These are phyloP conservation scores for Chaitophorus viminalis DNA, from an alignment of 2,888 invertebrate genomes.

Conservation along the genomic window DNA sequence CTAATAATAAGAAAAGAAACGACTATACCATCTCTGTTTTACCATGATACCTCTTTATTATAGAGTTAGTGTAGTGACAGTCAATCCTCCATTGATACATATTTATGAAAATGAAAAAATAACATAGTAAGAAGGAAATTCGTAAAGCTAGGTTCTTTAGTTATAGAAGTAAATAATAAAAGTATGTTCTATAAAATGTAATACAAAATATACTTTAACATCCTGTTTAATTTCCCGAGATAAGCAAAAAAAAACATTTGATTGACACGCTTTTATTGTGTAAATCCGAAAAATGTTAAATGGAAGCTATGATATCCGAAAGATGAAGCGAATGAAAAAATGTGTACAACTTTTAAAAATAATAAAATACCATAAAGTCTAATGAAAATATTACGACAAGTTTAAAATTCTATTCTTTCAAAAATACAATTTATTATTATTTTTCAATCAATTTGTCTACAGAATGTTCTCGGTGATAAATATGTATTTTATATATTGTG, in stretches of 20 bases:
- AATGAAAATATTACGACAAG: neutral
- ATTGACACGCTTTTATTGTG: neutral
- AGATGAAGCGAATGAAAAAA: too few species aligned
- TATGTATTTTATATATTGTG: neutral
- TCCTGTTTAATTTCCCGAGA: neutral
- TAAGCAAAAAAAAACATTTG: neutral
- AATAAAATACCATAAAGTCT: neutral
- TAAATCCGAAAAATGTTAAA: too few species aligned
- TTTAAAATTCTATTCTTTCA: neutral
- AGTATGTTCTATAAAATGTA: neutral
- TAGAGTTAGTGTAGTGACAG: neutral
- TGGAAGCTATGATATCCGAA: too few species aligned
- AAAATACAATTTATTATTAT: neutral
- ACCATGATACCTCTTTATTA: neutral
- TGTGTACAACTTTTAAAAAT: neutral
- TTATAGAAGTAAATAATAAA: neutral
- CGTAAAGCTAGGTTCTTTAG: neutral
- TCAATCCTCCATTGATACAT: neutral
- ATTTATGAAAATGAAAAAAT: neutral
- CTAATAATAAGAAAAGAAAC: neutral
- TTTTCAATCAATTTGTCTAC: neutral
- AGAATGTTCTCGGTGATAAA: neutral
- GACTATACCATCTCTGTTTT: neutral
- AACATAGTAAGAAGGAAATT: neutral
- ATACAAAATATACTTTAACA: neutral